phyloP scores from a whole-genome alignment of 2,888 invertebrate genomes.

The Ichneumoninae sp. region DNA sequence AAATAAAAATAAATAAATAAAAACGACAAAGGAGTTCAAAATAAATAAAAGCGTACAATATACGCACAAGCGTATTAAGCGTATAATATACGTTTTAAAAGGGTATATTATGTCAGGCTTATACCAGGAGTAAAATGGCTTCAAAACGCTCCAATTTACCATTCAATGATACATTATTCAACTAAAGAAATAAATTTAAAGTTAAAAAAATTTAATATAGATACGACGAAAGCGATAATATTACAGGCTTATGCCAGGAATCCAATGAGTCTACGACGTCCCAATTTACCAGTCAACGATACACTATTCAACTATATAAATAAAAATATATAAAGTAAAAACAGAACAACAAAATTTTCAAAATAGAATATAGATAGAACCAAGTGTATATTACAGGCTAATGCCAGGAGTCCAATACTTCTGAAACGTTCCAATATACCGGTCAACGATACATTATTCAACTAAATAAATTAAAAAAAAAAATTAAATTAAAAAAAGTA shows the following conservation, averaged over 20 bases:
- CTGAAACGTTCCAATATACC: background rate
- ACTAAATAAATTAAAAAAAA: background rate
- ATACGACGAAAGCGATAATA: too few relatives aligned
- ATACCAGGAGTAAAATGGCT: too few relatives aligned
- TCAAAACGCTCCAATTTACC: too few relatives aligned
- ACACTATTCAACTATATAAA: too few relatives aligned
- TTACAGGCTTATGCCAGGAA: constrained; percentile 15
- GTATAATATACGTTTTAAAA: background rate
- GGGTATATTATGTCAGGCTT: background rate
- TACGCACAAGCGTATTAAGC: too few relatives aligned
- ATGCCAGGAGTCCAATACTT: constrained; percentile 26
- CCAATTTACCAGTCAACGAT: too few relatives aligned
- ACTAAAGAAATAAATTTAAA: background rate
- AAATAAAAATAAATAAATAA: background rate
- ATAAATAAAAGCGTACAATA: background rate
- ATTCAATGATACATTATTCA: too few relatives aligned
- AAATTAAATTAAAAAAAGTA: background rate
- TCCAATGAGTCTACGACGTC: background rate
- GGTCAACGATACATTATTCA: background rate
- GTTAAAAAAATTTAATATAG: too few relatives aligned
- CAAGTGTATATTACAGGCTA: background rate
- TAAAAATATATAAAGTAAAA: too few relatives aligned
- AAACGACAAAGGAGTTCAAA: background rate
- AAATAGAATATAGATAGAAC: too few relatives aligned
- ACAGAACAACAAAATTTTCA: too few relatives aligned